Conservation (phyloP, 2,113 vertebrate genomes). For the Crypturellus undulatus region DNA sequence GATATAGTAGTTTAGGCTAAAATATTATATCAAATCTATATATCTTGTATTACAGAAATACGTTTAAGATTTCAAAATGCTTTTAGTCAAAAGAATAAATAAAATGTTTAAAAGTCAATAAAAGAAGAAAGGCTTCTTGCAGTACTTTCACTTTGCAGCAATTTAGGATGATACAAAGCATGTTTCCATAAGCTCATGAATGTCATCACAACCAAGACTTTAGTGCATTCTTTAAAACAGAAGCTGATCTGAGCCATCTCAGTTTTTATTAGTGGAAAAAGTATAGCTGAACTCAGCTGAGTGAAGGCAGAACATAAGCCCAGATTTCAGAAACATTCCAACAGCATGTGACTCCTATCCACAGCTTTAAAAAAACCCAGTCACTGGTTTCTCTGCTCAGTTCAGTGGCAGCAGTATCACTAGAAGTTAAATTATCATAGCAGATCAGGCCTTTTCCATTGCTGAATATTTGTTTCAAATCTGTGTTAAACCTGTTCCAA, state of each 20-base stretch:
- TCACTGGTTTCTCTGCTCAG: background rate
- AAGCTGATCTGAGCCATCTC: constrained; percentile 7
- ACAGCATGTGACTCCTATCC: background rate
- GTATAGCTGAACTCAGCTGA: background rate
- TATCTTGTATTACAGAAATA: background rate
- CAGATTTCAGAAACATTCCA: constrained; percentile 19
- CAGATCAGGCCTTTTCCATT: background rate
- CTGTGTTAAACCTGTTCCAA: background rate
- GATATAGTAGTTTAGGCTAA: background rate
- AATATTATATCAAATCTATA: background rate
- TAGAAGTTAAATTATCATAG: background rate
- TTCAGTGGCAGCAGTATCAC: background rate
- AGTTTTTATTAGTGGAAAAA: constrained; percentile 57
- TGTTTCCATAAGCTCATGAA: background rate
- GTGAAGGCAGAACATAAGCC: background rate
- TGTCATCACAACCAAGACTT: background rate
- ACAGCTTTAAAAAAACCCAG: background rate
- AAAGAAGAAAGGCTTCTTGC: background rate
- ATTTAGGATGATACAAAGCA: constrained; percentile 14
- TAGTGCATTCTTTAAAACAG: constrained; percentile 9
- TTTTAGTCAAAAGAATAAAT: background rate
- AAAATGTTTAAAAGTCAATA: background rate
- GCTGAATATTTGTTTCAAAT: background rate
- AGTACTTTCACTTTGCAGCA: constrained; percentile 9
- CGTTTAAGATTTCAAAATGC: background rate